These are phyloP conservation scores for Calephelis nemesis DNA, from an alignment of 1,140 invertebrate species.

Conservation along the genomic window DNA sequence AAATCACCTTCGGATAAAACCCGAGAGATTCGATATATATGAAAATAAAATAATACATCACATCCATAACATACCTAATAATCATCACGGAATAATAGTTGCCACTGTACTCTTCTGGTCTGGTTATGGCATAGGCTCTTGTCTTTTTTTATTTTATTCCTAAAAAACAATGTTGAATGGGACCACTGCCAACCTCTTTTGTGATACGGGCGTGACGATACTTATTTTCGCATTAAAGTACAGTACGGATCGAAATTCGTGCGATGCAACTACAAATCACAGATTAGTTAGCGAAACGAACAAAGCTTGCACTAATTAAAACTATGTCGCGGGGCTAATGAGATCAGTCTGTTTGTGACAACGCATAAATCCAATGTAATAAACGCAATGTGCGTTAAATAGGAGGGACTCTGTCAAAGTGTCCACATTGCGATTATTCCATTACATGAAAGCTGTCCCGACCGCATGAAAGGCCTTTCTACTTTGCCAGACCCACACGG, in stretches of 20 bases:
- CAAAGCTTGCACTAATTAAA: slow-evolving; percentile 53
- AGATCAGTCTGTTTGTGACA: slow-evolving; percentile 63
- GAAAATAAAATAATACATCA: too few species aligned
- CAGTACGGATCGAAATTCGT: slow-evolving; percentile 2
- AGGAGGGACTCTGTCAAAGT: slow-evolving; percentile 62
- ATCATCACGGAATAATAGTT: too few species aligned
- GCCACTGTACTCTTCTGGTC: too few species aligned
- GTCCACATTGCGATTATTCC: slow-evolving; percentile 72
- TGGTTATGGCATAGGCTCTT: too few species aligned
- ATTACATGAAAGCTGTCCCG: slow-evolving; percentile 53
- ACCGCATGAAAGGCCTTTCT: slow-evolving; percentile 23
- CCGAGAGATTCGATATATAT: too few species aligned
- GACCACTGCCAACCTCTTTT: too few species aligned
- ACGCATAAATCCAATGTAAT: slow-evolving; percentile 72
- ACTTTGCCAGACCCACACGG: slow-evolving; percentile 17
- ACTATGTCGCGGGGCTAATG: slow-evolving; percentile 61
- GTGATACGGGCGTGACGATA: too few species aligned
- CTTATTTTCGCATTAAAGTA: not conserved
- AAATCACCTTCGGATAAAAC: too few species aligned
- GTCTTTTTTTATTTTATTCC: too few species aligned
- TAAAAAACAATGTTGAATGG: too few species aligned
- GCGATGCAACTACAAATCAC: slow-evolving; percentile 18
- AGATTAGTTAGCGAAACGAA: slow-evolving; percentile 34
- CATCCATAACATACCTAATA: too few species aligned
- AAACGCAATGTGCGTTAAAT: slow-evolving; percentile 69